These are phyloP conservation scores for Augiades crinisus DNA, from an alignment of 2,888 invertebrate genomes.

Conservation along the genomic window DNA sequence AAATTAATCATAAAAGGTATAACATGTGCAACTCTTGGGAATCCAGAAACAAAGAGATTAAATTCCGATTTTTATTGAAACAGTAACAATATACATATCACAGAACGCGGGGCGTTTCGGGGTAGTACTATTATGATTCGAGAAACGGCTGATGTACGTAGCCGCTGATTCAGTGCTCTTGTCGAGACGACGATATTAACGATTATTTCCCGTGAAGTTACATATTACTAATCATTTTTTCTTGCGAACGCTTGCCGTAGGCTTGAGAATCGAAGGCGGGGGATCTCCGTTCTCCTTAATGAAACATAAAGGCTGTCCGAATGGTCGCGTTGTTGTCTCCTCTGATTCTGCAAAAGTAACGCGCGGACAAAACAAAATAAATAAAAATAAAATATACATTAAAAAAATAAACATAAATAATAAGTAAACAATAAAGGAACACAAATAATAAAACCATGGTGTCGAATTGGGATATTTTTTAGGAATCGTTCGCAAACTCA, in stretches of 20 bases:
- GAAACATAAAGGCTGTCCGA: constrained; percentile 91
- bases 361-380: constrained; percentile 66
- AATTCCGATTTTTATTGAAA: constrained; percentile 75
- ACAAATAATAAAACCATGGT: constrained; percentile 31
- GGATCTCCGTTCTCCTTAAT: constrained; percentile 79
- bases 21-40: constrained; percentile 46
- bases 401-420: constrained; percentile 15
- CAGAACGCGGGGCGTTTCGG: constrained; percentile 81
- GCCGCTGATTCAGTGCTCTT: constrained; percentile 59
- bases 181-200: constrained; percentile 50
- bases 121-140: constrained; percentile 59
- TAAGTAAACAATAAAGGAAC: constrained; percentile 33
- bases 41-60: constrained; percentile 58
- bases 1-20: constrained; percentile 32
- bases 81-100: constrained; percentile 80
- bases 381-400: constrained; percentile 41
- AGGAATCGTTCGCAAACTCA: constrained; percentile 2
- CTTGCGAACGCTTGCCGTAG: constrained; percentile 77
- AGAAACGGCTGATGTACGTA: constrained; percentile 56
- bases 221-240: constrained; percentile 64
- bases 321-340: constrained; percentile 84
- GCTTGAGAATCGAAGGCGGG: constrained; percentile 76
- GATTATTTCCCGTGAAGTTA: constrained; percentile 47
- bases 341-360: constrained; percentile 77
- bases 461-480: constrained; percentile 29